Percentiles rank a stretch among this genome's conserved stretches.
phyloP scores from a whole-genome alignment of 2,888 invertebrate genomes.

The Cheilosia pagana region DNA sequence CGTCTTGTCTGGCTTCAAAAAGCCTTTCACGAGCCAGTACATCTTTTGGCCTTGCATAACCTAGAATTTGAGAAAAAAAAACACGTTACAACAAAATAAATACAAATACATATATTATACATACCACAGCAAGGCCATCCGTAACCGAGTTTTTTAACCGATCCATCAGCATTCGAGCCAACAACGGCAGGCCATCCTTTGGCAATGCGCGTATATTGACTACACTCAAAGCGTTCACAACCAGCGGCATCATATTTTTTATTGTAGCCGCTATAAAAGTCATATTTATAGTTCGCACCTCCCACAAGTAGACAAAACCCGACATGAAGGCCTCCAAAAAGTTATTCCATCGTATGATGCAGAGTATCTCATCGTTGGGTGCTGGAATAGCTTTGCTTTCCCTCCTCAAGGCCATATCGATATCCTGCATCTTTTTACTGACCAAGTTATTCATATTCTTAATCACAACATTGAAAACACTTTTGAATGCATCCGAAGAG shows the following conservation, averaged over 20 bases:
- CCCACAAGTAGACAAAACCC: slow-evolving; percentile 81
- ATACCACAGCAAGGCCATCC: slow-evolving; percentile 79
- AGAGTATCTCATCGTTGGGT: slow-evolving; percentile 81
- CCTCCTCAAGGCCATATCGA: slow-evolving; percentile 80
- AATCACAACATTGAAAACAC: slow-evolving; percentile 80
- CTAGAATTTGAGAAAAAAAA: slow-evolving; percentile 54
- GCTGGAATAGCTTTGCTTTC: slow-evolving; percentile 81
- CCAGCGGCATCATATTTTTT: slow-evolving; percentile 80
- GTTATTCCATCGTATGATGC: slow-evolving; percentile 81
- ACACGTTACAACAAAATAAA: not conserved
- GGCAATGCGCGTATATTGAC: slow-evolving; percentile 80
- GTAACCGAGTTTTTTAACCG: slow-evolving; percentile 77
- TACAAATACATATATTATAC: slow-evolving; percentile 1
- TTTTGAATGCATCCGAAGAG: slow-evolving; percentile 62
- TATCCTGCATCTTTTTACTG: slow-evolving; percentile 82
- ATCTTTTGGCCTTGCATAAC: slow-evolving; percentile 80
- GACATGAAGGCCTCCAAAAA: slow-evolving; percentile 81
- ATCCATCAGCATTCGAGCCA: slow-evolving; percentile 80
- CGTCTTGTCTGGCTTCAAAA: slow-evolving; percentile 79
- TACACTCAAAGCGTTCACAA: slow-evolving; percentile 80
- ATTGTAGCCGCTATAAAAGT: slow-evolving; percentile 80
- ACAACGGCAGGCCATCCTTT: slow-evolving; percentile 77
- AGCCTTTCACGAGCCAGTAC: slow-evolving; percentile 81
- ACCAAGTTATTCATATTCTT: slow-evolving; percentile 81
- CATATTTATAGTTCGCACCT: slow-evolving; percentile 77